These are phyloP conservation scores for Spodoptera litura DNA, from an alignment of 1,140 invertebrate genomes.

Conservation along the genomic window DNA sequence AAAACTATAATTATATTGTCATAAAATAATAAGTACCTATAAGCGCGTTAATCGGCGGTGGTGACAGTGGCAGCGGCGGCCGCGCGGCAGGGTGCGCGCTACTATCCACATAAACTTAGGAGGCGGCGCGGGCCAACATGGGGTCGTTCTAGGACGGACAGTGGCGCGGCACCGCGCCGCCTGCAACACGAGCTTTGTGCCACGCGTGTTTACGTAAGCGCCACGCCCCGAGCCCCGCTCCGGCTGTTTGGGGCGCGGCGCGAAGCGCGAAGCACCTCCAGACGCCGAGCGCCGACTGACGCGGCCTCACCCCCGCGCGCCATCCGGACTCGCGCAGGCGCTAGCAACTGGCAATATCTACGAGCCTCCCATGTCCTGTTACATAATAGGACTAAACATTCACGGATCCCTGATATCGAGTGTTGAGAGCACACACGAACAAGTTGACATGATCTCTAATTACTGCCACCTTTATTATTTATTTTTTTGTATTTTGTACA, in stretches of 20 bases:
- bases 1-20: not conserved
- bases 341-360: constrained; percentile 62
- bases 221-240: constrained; percentile 84
- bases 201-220: constrained; percentile 85
- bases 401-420: constrained; percentile 29
- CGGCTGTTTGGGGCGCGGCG: constrained; percentile 83
- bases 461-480: not conserved
- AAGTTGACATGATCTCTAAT: constrained; percentile 25
- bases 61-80: constrained; percentile 77
- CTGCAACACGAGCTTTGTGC: constrained; percentile 63
- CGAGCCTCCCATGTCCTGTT: constrained; percentile 68
- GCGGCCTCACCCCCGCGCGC: constrained; percentile 69
- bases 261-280: constrained; percentile 80
- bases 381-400: constrained; percentile 73
- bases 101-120: constrained; percentile 75
- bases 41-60: constrained; percentile 77
- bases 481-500: not conserved
- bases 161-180: constrained; percentile 73
- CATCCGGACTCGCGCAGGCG: constrained; percentile 66
- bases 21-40: constrained; percentile 69
- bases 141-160: constrained; percentile 81
- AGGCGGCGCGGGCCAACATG: constrained; percentile 79
- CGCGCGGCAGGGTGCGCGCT: constrained; percentile 70
- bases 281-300: constrained; percentile 83
- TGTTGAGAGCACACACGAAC: not conserved